A percentile compares a stretch with the other conserved stretches of the same genome.
Conservation (phyloP, 2,113 vertebrate genomes). For the Chloropsis hardwickii region DNA sequence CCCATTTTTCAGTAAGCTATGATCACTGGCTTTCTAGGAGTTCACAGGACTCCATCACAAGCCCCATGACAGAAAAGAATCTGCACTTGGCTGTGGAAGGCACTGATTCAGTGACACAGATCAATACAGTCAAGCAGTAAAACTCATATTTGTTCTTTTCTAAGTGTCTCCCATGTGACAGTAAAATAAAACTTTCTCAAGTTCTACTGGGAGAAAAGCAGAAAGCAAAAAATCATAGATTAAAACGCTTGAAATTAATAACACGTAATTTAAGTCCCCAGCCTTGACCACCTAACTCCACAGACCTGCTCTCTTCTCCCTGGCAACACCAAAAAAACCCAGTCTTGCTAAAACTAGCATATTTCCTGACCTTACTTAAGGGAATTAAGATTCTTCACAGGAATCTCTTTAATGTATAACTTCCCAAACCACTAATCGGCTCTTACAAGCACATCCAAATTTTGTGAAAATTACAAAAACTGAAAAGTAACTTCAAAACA, state of each 20-base stretch:
- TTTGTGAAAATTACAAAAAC: neutral
- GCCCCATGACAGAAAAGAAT: neutral
- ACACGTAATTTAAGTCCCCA: neutral
- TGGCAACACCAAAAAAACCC: neutral
- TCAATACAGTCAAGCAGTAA: neutral
- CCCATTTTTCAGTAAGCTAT: neutral
- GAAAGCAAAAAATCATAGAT: neutral
- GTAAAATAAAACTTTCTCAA: neutral
- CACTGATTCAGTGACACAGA: neutral
- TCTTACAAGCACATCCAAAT: neutral
- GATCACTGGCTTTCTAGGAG: neutral
- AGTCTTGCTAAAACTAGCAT: neutral
- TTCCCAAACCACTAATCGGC: neutral
- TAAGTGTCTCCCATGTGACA: neutral
- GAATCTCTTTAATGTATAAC: neutral
- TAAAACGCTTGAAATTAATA: neutral
- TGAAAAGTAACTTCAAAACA: neutral
- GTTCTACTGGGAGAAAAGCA: neutral
- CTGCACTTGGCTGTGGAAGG: neutral
- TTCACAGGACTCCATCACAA: neutral
- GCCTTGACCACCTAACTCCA: neutral
- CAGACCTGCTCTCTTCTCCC: neutral
- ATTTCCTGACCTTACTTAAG: neutral
- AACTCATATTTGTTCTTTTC: neutral
- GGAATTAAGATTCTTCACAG: neutral